A percentile compares a stretch with the other conserved stretches of the same genome.
Conservation (phyloP, 2,797 vertebrate species). For the Schizopygopsis malacanthus region DNA sequence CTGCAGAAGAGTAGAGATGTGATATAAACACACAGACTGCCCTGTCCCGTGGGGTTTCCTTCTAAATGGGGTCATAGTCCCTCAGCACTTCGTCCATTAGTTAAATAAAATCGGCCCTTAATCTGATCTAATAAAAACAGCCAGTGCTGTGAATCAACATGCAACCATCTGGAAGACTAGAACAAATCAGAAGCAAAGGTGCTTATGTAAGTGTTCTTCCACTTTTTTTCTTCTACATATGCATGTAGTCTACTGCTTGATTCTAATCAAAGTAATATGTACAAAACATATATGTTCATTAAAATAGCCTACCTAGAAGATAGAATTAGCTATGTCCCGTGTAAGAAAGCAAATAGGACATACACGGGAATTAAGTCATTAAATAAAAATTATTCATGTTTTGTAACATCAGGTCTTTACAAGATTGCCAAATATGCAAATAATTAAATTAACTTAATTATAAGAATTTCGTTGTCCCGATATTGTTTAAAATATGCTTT, state of each 20-base stretch:
- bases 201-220: background rate
- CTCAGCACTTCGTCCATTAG: conserved; percentile 47
- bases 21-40: conserved; percentile 15
- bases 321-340: background rate
- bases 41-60: conserved; percentile 1
- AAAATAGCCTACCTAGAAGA: background rate
- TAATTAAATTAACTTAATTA: background rate
- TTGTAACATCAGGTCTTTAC: background rate
- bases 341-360: background rate
- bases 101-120: conserved; percentile 53
- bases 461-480: background rate
- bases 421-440: background rate
- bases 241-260: background rate
- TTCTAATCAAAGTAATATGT: background rate
- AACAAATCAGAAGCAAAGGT: conserved; percentile 13
- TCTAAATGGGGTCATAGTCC: conserved; percentile 53
- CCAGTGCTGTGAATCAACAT: background rate
- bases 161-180: conserved; percentile 19
- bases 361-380: background rate
- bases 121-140: conserved; percentile 51
- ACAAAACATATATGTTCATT: background rate
- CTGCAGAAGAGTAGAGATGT: background rate
- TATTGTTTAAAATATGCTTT: background rate
- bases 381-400: background rate
- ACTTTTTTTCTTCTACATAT: no score